Percentiles rank a stretch among this genome's conserved stretches.
These are phyloP conservation scores for Thermophis baileyi DNA, from an alignment of 2,113 vertebrate species.

Conservation along the genomic window DNA sequence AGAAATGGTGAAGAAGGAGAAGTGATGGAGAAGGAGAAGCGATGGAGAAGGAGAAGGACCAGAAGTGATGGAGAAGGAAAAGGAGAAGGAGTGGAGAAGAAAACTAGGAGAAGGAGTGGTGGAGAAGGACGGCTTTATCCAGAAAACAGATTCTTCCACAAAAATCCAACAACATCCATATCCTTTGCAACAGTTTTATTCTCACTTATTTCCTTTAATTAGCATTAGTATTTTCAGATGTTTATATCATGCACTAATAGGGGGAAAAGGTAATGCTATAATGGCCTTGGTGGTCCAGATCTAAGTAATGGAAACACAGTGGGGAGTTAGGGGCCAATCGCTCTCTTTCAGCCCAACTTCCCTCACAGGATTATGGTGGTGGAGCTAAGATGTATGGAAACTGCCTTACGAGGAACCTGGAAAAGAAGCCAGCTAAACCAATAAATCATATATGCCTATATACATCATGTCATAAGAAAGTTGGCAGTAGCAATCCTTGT, in stretches of 20 bases:
- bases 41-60: no score
- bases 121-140: neutral
- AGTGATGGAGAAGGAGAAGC: neutral
- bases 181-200: neutral
- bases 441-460: neutral
- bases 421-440: neutral
- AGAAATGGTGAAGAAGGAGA: no score
- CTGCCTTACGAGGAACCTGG: neutral
- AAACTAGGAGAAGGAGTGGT: neutral
- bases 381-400: neutral
- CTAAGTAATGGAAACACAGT: neutral
- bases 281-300: neutral
- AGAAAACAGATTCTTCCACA: constrained; percentile 9
- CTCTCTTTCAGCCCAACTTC: neutral
- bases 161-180: neutral
- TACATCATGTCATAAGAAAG: neutral
- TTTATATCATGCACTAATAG: neutral
- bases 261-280: neutral
- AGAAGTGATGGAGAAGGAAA: no score
- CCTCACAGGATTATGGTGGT: neutral
- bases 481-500: neutral
- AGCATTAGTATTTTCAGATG: neutral
- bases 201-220: neutral
- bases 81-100: no score
- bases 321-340: neutral